A percentile compares a stretch with the other conserved stretches of the same genome.
phyloP scores from a whole-genome alignment of 2,797 vertebrate species.

The Sebastes cheni region DNA sequence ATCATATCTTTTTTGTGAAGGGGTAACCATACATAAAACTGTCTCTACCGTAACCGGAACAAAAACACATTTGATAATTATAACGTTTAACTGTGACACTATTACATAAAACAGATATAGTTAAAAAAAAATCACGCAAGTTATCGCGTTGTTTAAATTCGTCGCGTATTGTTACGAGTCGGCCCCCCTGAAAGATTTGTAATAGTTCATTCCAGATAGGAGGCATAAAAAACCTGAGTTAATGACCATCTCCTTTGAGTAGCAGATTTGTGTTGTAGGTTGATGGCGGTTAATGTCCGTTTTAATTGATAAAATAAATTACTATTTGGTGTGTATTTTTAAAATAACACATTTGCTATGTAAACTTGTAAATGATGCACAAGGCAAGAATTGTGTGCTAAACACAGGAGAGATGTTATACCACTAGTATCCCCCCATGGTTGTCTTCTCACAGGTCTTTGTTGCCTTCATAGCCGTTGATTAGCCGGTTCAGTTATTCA shows the following conservation, averaged over 20 bases:
- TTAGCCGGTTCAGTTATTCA: constrained; percentile 13
- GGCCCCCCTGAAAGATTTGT: constrained; percentile 50
- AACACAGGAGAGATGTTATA: constrained; percentile 43
- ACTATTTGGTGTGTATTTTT: background rate
- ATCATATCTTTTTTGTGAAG: constrained; percentile 65
- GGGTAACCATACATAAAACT: constrained; percentile 39
- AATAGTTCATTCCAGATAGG: constrained; percentile 81
- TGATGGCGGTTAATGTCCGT: constrained; percentile 43
- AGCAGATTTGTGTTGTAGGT: constrained; percentile 55
- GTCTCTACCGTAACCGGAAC: background rate
- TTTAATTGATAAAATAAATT: constrained; percentile 45
- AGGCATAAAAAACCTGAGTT: constrained; percentile 82
- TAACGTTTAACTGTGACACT: background rate
- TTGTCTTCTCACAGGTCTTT: constrained; percentile 66
- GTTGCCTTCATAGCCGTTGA: constrained; percentile 56
- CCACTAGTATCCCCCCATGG: constrained; percentile 47
- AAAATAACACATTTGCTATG: background rate
- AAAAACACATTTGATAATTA: background rate
- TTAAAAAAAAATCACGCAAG: background rate
- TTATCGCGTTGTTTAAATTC: constrained; percentile 2
- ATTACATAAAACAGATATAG: background rate
- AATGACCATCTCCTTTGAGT: constrained; percentile 76
- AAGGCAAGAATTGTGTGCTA: constrained; percentile 5
- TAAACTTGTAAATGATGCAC: constrained; percentile 44
- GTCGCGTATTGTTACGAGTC: constrained; percentile 29